These are phyloP conservation scores for Platynereis dumerilii DNA, from an alignment of 2,888 invertebrate species.

Conservation along the genomic window DNA sequence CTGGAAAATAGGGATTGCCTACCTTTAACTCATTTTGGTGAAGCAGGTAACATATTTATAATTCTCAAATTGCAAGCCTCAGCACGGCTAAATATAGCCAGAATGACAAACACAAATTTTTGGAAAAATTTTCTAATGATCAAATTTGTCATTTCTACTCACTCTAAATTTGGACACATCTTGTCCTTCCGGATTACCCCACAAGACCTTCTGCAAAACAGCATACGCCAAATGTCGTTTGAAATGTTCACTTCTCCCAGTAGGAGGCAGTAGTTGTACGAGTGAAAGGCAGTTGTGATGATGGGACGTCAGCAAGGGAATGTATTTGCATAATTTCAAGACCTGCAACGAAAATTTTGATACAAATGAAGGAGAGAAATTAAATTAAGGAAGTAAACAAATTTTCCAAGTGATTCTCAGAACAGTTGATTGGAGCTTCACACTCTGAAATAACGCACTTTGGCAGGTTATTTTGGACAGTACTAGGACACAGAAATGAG, in stretches of 20 bases:
- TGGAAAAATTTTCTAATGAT: no score
- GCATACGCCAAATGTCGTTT: neutral
- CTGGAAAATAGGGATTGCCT: no score
- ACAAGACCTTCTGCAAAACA: neutral
- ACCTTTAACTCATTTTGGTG: no score
- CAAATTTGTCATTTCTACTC: neutral
- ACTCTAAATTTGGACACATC: neutral
- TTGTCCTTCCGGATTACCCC: neutral
- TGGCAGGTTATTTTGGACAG: no score
- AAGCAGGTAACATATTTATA: no score
- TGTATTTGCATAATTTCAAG: neutral
- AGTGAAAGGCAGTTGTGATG: neutral
- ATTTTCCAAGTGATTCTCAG: no score
- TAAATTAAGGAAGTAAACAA: neutral
- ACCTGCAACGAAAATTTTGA: neutral
- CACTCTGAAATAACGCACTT: no score
- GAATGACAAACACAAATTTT: no score
- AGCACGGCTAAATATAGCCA: no score
- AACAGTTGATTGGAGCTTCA: no score
- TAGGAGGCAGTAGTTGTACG: slow-evolving; percentile 5
- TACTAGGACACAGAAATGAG: no score
- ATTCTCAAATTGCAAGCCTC: no score
- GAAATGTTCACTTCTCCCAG: neutral
- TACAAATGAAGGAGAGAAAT: neutral
- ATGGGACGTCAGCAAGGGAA: neutral